Evolutionary conservation across 2,113 vertebrate genomes (phyloP).

Genomic region (Gallinago jamesoni): DNA sequence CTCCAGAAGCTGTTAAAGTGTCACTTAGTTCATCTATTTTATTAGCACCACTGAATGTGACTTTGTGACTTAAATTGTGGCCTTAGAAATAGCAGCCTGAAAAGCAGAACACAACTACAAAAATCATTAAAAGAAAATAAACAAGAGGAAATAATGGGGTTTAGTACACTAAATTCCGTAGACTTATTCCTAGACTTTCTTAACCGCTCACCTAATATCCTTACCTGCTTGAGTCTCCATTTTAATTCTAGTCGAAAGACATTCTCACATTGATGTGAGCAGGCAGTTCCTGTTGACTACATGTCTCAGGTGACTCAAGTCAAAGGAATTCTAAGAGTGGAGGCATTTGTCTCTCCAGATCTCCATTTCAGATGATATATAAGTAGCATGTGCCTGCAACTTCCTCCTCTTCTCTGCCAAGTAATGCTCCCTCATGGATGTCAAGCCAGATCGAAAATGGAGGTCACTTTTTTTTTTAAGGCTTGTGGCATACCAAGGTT

Average conservation of each 20-base stretch:
- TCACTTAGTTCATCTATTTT: background rate
- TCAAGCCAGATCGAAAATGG: slow-evolving; percentile 28
- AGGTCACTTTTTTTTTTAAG: background rate
- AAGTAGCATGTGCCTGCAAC: slow-evolving; percentile 42
- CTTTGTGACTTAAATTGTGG: background rate
- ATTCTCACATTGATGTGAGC: background rate
- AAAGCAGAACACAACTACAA: background rate
- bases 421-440: slow-evolving; percentile 6
- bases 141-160: background rate
- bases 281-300: slow-evolving; percentile 4
- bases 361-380: slow-evolving; percentile 30
- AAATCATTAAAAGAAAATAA: background rate
- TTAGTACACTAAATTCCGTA: background rate
- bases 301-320: slow-evolving; percentile 41
- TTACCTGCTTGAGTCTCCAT: background rate
- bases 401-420: slow-evolving; percentile 23
- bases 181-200: background rate
- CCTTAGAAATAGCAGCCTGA: background rate
- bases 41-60: background rate
- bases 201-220: background rate
- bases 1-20: background rate
- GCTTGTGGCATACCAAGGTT: background rate
- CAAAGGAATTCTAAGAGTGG: slow-evolving; percentile 34
- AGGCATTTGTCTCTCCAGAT: slow-evolving; percentile 39
- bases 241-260: background rate